A percentile compares a stretch with the other conserved stretches of the same genome.
phyloP scores from a whole-genome alignment of 2,113 vertebrate genomes.

The Epinephelus fuscoguttatus region DNA sequence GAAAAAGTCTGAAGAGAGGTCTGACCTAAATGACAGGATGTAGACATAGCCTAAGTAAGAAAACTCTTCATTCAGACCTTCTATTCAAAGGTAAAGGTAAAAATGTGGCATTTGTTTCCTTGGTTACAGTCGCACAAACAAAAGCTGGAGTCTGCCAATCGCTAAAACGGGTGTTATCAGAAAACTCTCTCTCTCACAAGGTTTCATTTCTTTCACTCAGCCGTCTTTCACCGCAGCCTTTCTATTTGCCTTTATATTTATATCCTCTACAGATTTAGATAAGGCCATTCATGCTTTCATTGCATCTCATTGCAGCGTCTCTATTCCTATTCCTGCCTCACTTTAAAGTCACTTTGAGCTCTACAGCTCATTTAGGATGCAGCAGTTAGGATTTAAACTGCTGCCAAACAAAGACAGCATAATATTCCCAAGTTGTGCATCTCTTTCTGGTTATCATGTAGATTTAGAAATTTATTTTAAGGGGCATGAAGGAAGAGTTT shows the following conservation, averaged over 20 bases:
- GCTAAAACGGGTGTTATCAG: constrained; percentile 23
- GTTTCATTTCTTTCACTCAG: constrained; percentile 20
- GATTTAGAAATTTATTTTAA: constrained; percentile 36
- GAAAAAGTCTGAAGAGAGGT: not conserved
- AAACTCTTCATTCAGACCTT: constrained; percentile 1
- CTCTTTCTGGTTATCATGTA: constrained; percentile 18
- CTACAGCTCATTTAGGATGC: constrained; percentile 40
- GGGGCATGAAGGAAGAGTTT: not conserved
- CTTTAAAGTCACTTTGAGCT: constrained; percentile 58
- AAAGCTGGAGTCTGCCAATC: constrained; percentile 10
- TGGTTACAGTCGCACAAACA: constrained; percentile 39
- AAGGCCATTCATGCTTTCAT: constrained; percentile 49
- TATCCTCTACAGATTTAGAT: constrained; percentile 67
- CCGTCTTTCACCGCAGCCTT: constrained; percentile 18
- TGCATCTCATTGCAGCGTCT: constrained; percentile 35
- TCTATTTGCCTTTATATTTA: constrained; percentile 52
- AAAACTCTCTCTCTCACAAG: constrained; percentile 35
- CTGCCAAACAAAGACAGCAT: constrained; percentile 29
- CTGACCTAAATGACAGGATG: not conserved
- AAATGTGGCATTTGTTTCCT: constrained; percentile 15
- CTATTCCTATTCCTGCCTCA: constrained; percentile 30
- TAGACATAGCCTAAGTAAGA: not conserved
- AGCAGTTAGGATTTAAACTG: constrained; percentile 35
- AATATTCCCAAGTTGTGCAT: constrained; percentile 30
- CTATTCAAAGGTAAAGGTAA: not conserved